A percentile compares a stretch with the other conserved stretches of the same genome.
Conservation (phyloP, 2,797 vertebrate genomes). For the Hydrophis major region DNA sequence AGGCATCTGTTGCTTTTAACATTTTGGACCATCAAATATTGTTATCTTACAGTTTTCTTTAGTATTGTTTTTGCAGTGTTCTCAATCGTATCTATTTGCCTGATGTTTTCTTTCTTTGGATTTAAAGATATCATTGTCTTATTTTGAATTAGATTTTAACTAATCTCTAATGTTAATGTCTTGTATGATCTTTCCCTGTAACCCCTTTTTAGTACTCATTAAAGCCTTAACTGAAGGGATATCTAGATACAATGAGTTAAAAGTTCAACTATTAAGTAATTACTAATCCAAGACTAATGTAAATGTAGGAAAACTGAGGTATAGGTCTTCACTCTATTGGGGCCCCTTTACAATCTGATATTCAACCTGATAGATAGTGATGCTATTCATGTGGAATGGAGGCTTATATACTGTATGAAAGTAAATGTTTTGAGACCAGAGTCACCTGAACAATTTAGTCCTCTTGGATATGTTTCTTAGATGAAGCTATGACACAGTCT, state of each 20-base stretch:
- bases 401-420: background rate
- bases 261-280: background rate
- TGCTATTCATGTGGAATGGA: background rate
- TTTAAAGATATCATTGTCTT: background rate
- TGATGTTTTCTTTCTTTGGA: background rate
- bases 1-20: background rate
- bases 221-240: background rate
- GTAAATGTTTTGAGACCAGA: background rate
- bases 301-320: background rate
- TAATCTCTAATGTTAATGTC: background rate
- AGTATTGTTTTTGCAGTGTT: background rate
- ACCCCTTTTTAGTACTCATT: background rate
- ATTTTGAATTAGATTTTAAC: background rate
- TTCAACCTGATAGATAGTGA: background rate
- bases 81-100: background rate
- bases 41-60: background rate
- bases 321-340: background rate
- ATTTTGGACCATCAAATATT: background rate
- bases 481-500: background rate
- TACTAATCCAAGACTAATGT: background rate
- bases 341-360: background rate
- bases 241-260: background rate
- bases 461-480: background rate
- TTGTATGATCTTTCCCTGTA: background rate
- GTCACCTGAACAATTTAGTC: background rate